These are phyloP conservation scores for Neodon shergylaensis DNA, from an alignment of 2,113 vertebrate species.

Conservation along the genomic window DNA sequence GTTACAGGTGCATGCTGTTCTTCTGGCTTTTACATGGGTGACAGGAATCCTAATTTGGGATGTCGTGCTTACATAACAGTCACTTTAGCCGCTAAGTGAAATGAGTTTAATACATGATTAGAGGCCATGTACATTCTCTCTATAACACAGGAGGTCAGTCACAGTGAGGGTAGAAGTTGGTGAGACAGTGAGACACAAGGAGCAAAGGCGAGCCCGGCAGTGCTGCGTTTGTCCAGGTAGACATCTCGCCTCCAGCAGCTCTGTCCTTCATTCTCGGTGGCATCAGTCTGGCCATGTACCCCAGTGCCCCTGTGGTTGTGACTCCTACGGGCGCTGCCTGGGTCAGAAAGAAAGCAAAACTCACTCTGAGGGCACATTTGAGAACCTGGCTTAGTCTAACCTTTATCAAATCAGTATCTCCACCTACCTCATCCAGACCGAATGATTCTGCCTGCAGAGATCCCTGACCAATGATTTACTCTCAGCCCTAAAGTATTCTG, in stretches of 20 bases:
- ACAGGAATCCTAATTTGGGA: not conserved
- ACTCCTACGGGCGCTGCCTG: not conserved
- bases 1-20: not conserved
- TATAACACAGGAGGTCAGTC: not conserved
- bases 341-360: not conserved
- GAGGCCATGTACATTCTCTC: not conserved
- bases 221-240: not conserved
- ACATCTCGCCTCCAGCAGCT: not conserved
- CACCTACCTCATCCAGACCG: not conserved
- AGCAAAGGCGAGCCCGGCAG: constrained; percentile 14
- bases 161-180: constrained; percentile 45
- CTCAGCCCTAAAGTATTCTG: not conserved
- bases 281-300: too few species aligned
- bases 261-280: too few species aligned
- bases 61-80: not conserved
- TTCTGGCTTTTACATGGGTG: not conserved
- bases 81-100: not conserved
- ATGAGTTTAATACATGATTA: not conserved
- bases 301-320: not conserved
- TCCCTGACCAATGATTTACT: not conserved
- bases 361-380: not conserved
- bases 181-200: constrained; percentile 48
- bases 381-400: not conserved
- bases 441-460: not conserved
- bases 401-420: not conserved